Evolutionary conservation across 2,888 invertebrate species (phyloP).

Genomic region (Amiota minor): DNA sequence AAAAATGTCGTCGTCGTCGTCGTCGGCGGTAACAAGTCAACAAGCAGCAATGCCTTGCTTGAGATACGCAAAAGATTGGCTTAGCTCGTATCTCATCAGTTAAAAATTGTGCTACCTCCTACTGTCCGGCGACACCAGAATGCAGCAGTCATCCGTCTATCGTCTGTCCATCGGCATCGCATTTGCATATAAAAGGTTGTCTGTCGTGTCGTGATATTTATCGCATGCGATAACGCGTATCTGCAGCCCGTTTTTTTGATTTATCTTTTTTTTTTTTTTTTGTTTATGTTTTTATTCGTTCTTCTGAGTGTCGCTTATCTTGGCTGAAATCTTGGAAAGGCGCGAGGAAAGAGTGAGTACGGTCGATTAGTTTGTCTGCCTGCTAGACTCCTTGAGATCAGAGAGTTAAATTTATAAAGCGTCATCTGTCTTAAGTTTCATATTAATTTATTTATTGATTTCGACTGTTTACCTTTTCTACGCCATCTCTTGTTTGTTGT

Average conservation of each 20-base stretch:
- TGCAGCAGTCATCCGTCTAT: background rate
- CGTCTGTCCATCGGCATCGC: background rate
- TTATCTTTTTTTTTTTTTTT: conserved; percentile 12
- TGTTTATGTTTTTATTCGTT: conserved; percentile 1
- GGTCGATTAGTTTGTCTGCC: no score
- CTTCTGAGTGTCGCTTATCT: background rate
- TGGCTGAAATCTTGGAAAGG: background rate
- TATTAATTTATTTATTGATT: conserved; percentile 18
- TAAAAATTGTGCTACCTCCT: conserved; percentile 8
- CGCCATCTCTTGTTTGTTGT: no score
- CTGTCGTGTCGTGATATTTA: conserved; percentile 11
- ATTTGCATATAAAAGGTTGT: conserved; percentile 23
- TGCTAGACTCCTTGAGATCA: background rate
- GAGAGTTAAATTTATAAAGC: conserved; percentile 8
- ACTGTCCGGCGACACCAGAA: background rate
- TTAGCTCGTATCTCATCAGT: conserved; percentile 12
- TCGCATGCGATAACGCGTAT: background rate
- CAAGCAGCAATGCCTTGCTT: background rate
- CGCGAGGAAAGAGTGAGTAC: no score
- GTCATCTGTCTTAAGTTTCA: background rate
- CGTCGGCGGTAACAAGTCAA: background rate
- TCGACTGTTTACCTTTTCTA: background rate
- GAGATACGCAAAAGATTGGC: conserved; percentile 2
- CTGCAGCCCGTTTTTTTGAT: conserved; percentile 6
- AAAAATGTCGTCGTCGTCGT: background rate